Base-by-base conservation (phyloP, 1,140 invertebrate species). In the Solenopsis fugax region DNA sequence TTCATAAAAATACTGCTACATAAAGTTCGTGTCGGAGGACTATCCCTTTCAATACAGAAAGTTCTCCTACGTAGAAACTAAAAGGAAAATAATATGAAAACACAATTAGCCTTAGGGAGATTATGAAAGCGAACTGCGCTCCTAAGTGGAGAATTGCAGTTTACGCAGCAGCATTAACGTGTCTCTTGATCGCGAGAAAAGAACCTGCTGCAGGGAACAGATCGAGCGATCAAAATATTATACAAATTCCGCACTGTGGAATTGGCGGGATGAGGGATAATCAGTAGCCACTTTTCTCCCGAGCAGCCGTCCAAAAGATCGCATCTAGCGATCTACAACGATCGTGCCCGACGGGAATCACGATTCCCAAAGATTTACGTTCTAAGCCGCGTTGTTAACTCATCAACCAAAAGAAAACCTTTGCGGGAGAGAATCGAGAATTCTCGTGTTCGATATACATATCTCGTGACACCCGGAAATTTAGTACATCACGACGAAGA, bases 401-500 rank as follows among this genome's bases (percentile, higher is more conserved):
- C n/a, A 29, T 21, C 21, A 45, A 54, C 13, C 5, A 9, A 71
- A 60, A 82, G 16, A 62, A 62, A 34, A 67, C 3, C 21, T 29
- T 12, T 12, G 21, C 10, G 7, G 18, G n/a, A 45, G 16, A 60
- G 48, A 45, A 81, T 56, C 34, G 37, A 71, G 69, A 69, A 89
- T 89, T 60, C n/a, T 73, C 71, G 64, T 84, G 52, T 10, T 71
- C 76, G 54, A 88, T 88, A 71, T 41, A 72, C 77, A 86, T 81
- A 86, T 76, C 34, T 62, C 76, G 76, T 88, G 56, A 64, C 45
- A 93, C 93, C 93, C 91, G 93, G 93, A 94, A 94, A 88, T 92
- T 85, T 86, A 86, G 75, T 48, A 73, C 88, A 87, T 92, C 71
- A 91, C 89, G 90, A 92, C 87, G 77, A 88, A 75, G 78, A 91